A percentile compares a stretch with the other conserved stretches of the same genome.
Evolutionary conservation across 2,888 invertebrate genomes (phyloP).

Genomic region (Aromia moschata): DNA sequence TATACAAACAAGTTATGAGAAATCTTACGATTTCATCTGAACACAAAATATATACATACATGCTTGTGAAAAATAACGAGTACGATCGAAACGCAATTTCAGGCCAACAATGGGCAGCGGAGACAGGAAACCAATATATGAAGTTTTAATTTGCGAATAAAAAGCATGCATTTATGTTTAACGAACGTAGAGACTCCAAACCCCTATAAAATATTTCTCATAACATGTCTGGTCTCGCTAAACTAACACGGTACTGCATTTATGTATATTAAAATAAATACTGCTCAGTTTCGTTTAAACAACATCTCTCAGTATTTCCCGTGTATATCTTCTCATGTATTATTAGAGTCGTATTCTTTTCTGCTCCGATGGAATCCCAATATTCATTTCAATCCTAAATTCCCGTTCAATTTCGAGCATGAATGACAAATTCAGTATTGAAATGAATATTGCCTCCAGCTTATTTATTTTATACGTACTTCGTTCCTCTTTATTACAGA

Average conservation of each 20-base stretch:
- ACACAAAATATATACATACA: no score
- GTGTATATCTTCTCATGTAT: constrained; percentile 52
- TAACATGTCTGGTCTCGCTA: no score
- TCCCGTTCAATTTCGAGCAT: constrained; percentile 63
- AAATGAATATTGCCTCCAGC: constrained; percentile 62
- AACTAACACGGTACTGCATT: neutral
- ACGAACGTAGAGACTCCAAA: no score
- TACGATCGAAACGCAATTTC: no score
- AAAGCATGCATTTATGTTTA: no score
- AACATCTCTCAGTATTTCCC: constrained; percentile 3
- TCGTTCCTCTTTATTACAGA: constrained; percentile 50
- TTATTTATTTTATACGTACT: constrained; percentile 58
- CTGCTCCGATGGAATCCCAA: constrained; percentile 53
- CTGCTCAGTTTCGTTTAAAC: constrained; percentile 6
- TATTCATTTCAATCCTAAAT: constrained; percentile 65
- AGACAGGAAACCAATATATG: no score
- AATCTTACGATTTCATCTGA: no score
- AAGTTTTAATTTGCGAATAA: no score
- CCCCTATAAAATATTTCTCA: no score
- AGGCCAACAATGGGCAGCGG: no score
- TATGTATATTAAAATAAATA: constrained; percentile 15
- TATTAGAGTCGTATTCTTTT: constrained; percentile 60
- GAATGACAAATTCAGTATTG: constrained; percentile 63
- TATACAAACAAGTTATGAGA: no score
- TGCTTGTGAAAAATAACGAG: no score